These are phyloP conservation scores for Piaya cayana DNA, from an alignment of 2,113 vertebrate genomes.

Conservation along the genomic window DNA sequence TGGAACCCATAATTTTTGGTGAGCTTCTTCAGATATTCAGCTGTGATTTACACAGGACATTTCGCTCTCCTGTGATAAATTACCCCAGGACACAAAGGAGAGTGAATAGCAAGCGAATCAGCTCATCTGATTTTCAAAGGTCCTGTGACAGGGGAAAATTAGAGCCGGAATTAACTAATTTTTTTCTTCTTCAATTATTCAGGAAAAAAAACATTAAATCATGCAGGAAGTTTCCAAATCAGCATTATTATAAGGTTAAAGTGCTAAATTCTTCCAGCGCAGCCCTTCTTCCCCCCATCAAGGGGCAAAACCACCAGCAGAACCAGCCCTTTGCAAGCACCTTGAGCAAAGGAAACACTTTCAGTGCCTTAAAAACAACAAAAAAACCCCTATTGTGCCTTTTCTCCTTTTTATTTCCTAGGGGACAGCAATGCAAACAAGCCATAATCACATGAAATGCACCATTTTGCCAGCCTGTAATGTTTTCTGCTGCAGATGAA, in stretches of 20 bases:
- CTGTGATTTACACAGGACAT: slow-evolving; percentile 31
- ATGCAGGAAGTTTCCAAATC: background rate
- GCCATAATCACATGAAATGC: slow-evolving; percentile 34
- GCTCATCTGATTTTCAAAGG: background rate
- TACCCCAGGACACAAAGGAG: background rate
- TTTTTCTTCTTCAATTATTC: background rate
- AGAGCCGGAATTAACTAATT: background rate
- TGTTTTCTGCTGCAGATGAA: background rate
- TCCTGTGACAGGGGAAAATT: background rate
- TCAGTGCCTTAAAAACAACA: background rate
- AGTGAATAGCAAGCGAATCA: background rate
- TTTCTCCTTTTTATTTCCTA: slow-evolving; percentile 1
- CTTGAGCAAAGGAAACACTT: background rate
- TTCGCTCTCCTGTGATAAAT: background rate
- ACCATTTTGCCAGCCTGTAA: slow-evolving; percentile 28
- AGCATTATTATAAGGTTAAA: background rate
- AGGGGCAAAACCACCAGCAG: background rate
- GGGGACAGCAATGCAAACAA: slow-evolving; percentile 42
- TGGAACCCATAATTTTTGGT: background rate
- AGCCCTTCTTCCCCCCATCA: background rate
- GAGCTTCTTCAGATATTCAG: background rate
- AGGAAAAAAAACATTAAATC: background rate
- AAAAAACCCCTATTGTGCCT: background rate
- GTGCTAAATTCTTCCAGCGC: background rate
- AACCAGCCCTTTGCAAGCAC: background rate